phyloP scores from a whole-genome alignment of 2,113 vertebrate species.

The Oryctolagus cuniculus region DNA sequence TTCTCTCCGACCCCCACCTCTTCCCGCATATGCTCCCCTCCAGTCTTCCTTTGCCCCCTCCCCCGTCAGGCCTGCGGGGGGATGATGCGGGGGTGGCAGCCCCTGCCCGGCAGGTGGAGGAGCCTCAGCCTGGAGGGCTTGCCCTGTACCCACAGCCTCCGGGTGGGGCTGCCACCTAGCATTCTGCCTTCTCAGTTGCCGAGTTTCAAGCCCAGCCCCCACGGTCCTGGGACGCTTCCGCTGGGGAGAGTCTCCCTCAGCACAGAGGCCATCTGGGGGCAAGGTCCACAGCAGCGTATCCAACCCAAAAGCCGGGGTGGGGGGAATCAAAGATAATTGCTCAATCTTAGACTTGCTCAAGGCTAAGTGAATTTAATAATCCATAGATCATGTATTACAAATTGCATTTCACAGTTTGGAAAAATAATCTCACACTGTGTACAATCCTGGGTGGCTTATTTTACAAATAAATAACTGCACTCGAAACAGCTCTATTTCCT shows the following conservation, averaged over 20 bases:
- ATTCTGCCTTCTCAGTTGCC: background rate
- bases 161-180: background rate
- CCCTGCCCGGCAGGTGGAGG: no score
- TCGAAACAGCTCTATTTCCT: slow-evolving; percentile 74
- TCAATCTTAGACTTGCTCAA: slow-evolving; percentile 67
- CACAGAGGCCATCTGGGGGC: background rate
- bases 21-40: fast-evolving
- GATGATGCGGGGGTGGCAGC: fast-evolving
- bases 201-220: background rate
- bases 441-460: slow-evolving; percentile 72
- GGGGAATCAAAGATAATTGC: slow-evolving; percentile 52
- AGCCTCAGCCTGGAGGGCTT: background rate
- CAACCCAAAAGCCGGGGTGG: background rate
- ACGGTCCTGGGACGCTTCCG: background rate
- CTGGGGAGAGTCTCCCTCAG: background rate
- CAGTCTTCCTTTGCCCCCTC: background rate
- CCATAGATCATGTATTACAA: slow-evolving; percentile 79
- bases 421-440: slow-evolving; percentile 72
- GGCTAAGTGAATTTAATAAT: slow-evolving; percentile 80
- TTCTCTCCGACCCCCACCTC: fast-evolving
- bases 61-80: background rate
- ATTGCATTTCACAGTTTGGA: slow-evolving; percentile 80
- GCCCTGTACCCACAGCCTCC: background rate
- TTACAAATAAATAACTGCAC: slow-evolving; percentile 72
- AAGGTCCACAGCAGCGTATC: background rate